Evolutionary conservation across 1,140 invertebrate genomes (phyloP), one percentile per base, ranked within the genome.

Genomic region (Drosophila seguyi): DNA sequence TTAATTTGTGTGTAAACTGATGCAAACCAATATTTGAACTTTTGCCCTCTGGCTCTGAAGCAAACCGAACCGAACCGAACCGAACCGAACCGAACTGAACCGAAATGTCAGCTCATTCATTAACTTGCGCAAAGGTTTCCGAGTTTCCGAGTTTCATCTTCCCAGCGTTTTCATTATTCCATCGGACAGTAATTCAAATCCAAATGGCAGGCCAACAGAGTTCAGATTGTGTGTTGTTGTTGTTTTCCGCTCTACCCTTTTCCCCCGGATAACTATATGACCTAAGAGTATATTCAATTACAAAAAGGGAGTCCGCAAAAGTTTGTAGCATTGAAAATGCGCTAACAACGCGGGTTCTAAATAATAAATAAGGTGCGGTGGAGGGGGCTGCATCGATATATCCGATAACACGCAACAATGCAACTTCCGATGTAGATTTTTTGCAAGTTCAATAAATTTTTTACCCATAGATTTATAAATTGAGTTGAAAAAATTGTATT

Each of bases 81-180:
- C 22, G 11, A 59, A 66, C 66, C 58, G 62, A 87, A 87, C 44
- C 22, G 44, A 50, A 44, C 59, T n/a, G 11, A 59, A 66, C 66
- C 58, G 62, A 87, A 87, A 86, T 86, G 83, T 86, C 83, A 87
- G 83, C 76, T 84, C 80, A 88, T 80, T 87, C 83, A 87, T 87
- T 87, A 88, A 83, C 62, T 87, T 87, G 84, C 62, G 71, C 83
- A 79, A 85, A 78, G 75, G 80, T 75, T 75, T 36, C 47, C 53
- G 41, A 45, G 80, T 74, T 85, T 66, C 45, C 45, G 41, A 45
- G 42, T 62, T 42, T 58, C 68, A 29, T 67, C 39, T 75, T 75
- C 52, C 31, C 34, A 25, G 34, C 44, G 50, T 36, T 66, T 52
- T 29, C 66, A 59, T 72, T 71, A 75, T 65, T 57, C 52, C 44